Evolutionary conservation across 64 coral and sea anemone genomes (phyloP).

Genomic region (Montipora foliosa): DNA sequence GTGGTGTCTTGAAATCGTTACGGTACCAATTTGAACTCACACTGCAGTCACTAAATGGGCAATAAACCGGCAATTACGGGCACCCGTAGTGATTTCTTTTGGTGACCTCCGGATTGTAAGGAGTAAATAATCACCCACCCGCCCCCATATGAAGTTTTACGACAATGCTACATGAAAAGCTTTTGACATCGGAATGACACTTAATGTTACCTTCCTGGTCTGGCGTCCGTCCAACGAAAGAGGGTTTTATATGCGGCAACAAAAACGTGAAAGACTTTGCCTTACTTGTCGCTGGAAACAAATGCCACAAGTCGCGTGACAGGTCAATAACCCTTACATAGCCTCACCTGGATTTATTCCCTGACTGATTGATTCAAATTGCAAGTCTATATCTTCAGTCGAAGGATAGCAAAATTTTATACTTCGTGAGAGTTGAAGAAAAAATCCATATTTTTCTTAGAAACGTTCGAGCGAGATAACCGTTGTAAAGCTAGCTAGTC

Average conservation of each 20-base stretch:
- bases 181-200: not conserved
- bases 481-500: no score
- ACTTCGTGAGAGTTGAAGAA: not conserved
- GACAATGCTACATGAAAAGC: not conserved
- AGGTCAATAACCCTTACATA: not conserved
- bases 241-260: no score
- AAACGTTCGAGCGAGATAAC: not conserved
- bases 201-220: not conserved
- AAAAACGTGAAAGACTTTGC: no score
- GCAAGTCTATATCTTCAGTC: not conserved
- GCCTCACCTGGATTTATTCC: constrained; percentile 11
- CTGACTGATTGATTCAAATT: not conserved
- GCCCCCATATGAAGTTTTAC: not conserved
- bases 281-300: not conserved
- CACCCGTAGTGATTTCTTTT: not conserved
- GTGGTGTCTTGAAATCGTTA: no score
- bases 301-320: not conserved
- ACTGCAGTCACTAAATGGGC: not conserved
- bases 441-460: not conserved
- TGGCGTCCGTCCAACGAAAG: no score
- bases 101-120: not conserved
- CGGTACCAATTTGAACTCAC: no score
- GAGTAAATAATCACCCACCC: not conserved
- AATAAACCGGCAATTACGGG: constrained; percentile 1
- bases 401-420: not conserved